Evolutionary conservation across 1,140 invertebrate genomes (phyloP), one percentile per base, ranked within the genome.

Genomic region (Drosophila arawakana): DNA sequence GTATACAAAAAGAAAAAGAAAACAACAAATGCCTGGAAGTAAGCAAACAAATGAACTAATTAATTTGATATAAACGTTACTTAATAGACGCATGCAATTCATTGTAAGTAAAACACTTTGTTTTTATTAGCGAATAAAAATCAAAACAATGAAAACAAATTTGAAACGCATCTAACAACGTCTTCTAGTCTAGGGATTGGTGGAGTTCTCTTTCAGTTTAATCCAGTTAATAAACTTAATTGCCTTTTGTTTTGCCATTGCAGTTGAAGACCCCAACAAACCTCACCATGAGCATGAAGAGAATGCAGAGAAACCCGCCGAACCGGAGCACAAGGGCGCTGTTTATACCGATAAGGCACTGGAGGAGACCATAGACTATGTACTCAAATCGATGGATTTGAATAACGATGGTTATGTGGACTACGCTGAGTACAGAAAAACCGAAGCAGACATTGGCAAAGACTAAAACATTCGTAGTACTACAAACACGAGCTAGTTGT

Each of bases 351-450:
- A 97, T 80, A 92, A 94, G 5, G 94, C 95, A 58, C 89, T 97
- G 0, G 76, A 91, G n/a, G 93, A 94, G 47, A 94, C 96, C 63
- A 95, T 97, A 41, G 96, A 97, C 81, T 93, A 94, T 11, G 95
- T 96, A 13, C 91, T 97, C 7, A 93, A 94, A 58, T 93, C 94
- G 65, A 95, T 96, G 82, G 97, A 97, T 90, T 92, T 92, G n/a
- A 95, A 97, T 91, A 93, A 94, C 18, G 96, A 97, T 91, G 97
- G 97, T 1, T 97, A 93, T 83, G 95, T 97, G 59, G 95, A 96
- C 85, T 97, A 96, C 91, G 85, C 94, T 3, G 96, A 97, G 92
- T 97, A 95, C 84, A 93, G 94, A 65, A 91, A 85, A 54, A 91
- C 81, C 47, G 91, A 91, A 67, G 66, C 66, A 7, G 70, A 52